Evolutionary conservation across 2,113 vertebrate species (phyloP).

Genomic region (Cynocephalus volans): DNA sequence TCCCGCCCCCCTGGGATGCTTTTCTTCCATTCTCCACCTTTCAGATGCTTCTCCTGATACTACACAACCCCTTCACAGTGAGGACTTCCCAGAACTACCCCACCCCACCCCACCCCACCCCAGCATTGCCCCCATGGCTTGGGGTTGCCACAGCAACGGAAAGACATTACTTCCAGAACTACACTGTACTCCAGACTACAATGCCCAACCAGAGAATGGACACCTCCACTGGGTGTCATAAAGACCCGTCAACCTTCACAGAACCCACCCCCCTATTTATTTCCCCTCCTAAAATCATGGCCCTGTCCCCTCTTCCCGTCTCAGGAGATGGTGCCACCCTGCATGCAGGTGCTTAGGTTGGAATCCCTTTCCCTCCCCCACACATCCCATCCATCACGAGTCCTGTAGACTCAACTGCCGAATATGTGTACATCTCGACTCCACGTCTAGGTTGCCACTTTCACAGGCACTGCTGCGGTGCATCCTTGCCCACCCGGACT

Average conservation of each 20-base stretch:
- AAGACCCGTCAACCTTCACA: neutral
- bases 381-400: neutral
- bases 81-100: neutral
- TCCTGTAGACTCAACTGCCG: neutral
- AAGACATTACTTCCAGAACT: neutral
- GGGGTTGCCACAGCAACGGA: neutral
- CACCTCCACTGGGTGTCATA: neutral
- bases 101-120: no score
- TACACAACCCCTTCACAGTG: neutral
- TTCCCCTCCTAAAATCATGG: neutral
- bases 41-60: neutral
- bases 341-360: neutral
- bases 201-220: neutral
- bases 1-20: no score
- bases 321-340: fast-evolving
- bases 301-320: neutral
- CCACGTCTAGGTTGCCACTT: fast-evolving
- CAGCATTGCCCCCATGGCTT: no score
- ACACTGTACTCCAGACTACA: no score
- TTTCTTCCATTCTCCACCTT: neutral
- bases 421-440: neutral
- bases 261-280: neutral
- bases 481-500: neutral
- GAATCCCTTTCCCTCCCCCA: neutral
- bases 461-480: neutral